Conservation (phyloP, 2,797 vertebrate genomes). For the Pipistrellus nathusii region DNA sequence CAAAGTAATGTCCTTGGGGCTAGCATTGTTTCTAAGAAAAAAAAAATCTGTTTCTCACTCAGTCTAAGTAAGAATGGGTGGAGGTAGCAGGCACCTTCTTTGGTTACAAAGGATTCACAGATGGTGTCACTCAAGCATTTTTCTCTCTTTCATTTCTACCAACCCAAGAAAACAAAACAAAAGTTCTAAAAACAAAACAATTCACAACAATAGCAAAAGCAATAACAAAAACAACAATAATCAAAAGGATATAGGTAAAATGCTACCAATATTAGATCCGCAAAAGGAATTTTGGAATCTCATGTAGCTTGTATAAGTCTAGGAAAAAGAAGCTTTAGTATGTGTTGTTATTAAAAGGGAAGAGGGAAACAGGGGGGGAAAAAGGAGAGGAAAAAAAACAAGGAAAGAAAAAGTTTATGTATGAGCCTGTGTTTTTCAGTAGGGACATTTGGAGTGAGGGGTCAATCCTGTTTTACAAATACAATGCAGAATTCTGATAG, state of each 20-base stretch:
- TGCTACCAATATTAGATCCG: slow-evolving; percentile 11
- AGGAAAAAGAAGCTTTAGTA: not conserved
- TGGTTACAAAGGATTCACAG: not conserved
- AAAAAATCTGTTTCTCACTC: slow-evolving; percentile 35
- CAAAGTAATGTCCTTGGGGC: slow-evolving; percentile 21
- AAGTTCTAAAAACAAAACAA: not conserved
- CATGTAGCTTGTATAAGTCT: slow-evolving; percentile 8
- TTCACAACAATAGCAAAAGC: not conserved
- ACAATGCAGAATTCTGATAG: not conserved
- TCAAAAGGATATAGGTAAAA: not conserved
- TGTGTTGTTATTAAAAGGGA: slow-evolving; percentile 37
- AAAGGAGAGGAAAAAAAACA: not conserved
- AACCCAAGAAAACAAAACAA: slow-evolving; percentile 33
- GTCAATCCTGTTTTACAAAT: slow-evolving; percentile 15
- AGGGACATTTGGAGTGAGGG: not conserved
- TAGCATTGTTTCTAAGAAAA: slow-evolving; percentile 17
- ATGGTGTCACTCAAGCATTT: not conserved
- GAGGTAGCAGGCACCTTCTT: not conserved
- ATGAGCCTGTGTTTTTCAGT: not conserved
- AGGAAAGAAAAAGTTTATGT: not conserved
- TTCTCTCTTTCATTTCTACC: not conserved
- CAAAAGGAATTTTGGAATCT: slow-evolving; percentile 15
- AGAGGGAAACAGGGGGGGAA: not conserved
- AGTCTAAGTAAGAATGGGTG: not conserved
- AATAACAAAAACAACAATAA: slow-evolving; percentile 29